phyloP scores from a whole-genome alignment of 2,888 invertebrate species.

The Lycia hirtaria region DNA sequence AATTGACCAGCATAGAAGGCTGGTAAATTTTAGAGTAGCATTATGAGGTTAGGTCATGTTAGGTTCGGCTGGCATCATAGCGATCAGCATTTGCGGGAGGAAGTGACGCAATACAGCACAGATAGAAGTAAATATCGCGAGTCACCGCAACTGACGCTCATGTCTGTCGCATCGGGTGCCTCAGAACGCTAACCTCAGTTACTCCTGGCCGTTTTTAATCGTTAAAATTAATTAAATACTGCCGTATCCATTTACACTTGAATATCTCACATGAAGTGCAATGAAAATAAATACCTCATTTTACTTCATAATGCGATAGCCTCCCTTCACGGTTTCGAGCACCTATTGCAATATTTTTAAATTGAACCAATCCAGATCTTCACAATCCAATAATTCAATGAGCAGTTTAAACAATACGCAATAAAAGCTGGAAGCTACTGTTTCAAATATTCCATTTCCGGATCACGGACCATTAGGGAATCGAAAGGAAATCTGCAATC shows the following conservation, averaged over 20 bases:
- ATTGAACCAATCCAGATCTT: constrained; percentile 48
- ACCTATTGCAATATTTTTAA: constrained; percentile 53
- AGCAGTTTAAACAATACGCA: constrained; percentile 65
- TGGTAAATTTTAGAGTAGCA: too few species aligned
- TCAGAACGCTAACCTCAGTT: constrained; percentile 19
- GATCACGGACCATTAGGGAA: constrained; percentile 67
- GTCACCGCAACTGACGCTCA: too few species aligned
- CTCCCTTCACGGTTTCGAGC: constrained; percentile 53
- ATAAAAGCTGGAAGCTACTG: constrained; percentile 61
- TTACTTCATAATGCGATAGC: constrained; percentile 68
- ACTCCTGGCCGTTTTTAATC: constrained; percentile 26
- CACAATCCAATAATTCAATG: constrained; percentile 58
- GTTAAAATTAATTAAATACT: constrained; percentile 36
- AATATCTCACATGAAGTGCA: constrained; percentile 59
- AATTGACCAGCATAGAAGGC: too few species aligned
- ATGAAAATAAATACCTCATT: constrained; percentile 73
- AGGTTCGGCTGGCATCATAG: too few species aligned
- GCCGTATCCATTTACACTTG: constrained; percentile 49
- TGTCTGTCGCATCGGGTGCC: too few species aligned
- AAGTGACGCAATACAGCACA: too few species aligned
- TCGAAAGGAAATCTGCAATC: constrained; percentile 69
- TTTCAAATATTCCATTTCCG: constrained; percentile 66
- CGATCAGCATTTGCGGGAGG: too few species aligned
- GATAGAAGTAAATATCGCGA: too few species aligned
- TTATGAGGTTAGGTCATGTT: too few species aligned